Base-by-base conservation (phyloP, 1,140 invertebrate genomes). In the Euwallacea fornicatus region DNA sequence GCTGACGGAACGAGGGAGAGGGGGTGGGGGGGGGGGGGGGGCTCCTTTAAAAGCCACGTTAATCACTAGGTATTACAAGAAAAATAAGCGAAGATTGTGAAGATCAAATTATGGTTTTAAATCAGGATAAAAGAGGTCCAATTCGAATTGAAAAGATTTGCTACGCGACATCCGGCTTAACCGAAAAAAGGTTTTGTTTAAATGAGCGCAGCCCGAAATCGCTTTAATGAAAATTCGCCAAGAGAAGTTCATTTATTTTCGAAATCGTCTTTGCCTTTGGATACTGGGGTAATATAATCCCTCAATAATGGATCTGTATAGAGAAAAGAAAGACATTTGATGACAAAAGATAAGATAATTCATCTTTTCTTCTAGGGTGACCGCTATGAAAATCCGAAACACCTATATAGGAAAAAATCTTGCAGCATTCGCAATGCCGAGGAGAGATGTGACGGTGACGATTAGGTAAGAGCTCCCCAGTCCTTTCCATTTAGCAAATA, bases 191-290 rank as follows among this genome's bases (percentile, higher is more conserved):
- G 67, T 43, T 69, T 69, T 69, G 67, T 69, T 61, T 69, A 69
- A 69, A 69, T 69, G 67, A 63, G 42, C 59, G 50, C 11, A 63
- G 58, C 66, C 43, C 56, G 44, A 60, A 55, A 68, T 68, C 66
- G 59, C 42, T 69, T 69, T 55, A 68, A 69, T 69, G 67, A 69
- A 69, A 69, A 69, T 69, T 69, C 67, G 47, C 59, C 58, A 55
- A 69, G 60, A 69, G 67, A 63, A 62, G 59, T 69, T 63, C 67
- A 69, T 69, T 69, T 69, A 69, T 69, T 69, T 69, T 69, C 62
- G 47, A 69, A 69, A 69, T 69, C 60, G 67, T 61, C 50, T 43
- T 47, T 69, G 67, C 67, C 33, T 62, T 69, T 69, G 60, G 67
- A 69, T 69, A 54, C 42, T 62, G 60, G 44, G 44, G 59, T 63